phyloP scores from a whole-genome alignment of 2,113 vertebrate species.

The Zosterops hypoxanthus region DNA sequence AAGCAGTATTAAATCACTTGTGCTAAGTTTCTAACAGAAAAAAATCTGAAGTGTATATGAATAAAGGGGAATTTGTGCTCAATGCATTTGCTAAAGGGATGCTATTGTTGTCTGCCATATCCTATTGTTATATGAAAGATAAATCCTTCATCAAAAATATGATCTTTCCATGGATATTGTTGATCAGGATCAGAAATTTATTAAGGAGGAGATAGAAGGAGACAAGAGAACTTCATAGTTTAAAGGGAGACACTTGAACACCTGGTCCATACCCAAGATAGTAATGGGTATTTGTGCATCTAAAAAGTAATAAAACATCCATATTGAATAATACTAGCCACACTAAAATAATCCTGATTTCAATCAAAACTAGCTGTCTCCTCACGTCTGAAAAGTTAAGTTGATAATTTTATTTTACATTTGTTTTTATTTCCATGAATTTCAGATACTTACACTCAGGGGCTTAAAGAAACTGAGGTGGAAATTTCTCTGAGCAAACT shows the following conservation, averaged over 20 bases:
- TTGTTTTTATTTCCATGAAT: background rate
- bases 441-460: background rate
- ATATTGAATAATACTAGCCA: background rate
- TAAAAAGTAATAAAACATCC: background rate
- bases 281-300: background rate
- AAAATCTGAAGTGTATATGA: background rate
- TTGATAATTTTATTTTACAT: background rate
- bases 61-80: background rate
- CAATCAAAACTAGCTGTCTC: background rate
- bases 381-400: background rate
- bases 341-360: background rate
- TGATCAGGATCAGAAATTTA: background rate
- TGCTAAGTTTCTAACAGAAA: background rate
- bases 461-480: background rate
- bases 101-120: background rate
- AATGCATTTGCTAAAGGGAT: background rate
- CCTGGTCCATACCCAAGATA: background rate
- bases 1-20: background rate
- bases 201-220: background rate
- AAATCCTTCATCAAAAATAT: background rate
- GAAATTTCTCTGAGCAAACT: background rate
- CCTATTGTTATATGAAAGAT: background rate
- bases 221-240: background rate
- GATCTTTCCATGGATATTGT: background rate
- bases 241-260: background rate